These are phyloP conservation scores for Mesitornis unicolor DNA, from an alignment of 2,113 vertebrate species.

Conservation along the genomic window DNA sequence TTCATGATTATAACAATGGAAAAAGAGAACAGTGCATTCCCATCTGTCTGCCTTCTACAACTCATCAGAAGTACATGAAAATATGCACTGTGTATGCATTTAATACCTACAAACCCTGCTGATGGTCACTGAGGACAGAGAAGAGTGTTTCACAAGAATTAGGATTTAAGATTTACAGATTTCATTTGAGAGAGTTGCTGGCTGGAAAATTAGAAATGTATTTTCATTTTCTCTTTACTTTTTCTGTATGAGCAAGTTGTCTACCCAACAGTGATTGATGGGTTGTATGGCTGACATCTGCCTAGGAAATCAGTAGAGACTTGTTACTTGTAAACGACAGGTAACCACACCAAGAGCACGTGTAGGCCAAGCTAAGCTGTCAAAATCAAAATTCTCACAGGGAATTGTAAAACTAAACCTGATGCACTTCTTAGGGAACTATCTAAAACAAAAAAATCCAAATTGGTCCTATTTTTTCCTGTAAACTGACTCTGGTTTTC, in stretches of 20 bases:
- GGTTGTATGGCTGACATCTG: background rate
- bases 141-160: background rate
- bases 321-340: background rate
- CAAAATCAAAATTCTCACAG: background rate
- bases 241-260: background rate
- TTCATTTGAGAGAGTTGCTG: background rate
- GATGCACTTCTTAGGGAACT: background rate
- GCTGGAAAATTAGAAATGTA: background rate
- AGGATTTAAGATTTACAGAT: background rate
- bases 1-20: background rate
- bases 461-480: background rate
- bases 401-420: background rate
- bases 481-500: background rate
- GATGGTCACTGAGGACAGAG: background rate
- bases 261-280: background rate
- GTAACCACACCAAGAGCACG: background rate
- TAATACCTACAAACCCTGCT: fast-evolving
- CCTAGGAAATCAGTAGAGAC: background rate
- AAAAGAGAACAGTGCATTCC: background rate
- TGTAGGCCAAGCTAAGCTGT: background rate
- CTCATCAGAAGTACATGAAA: fast-evolving
- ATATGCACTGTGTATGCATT: fast-evolving
- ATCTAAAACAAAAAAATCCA: background rate
- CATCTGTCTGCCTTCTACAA: background rate
- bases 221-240: background rate